phyloP scores from a whole-genome alignment of 2,113 vertebrate genomes.

The Sakesphorus luctuosus region DNA sequence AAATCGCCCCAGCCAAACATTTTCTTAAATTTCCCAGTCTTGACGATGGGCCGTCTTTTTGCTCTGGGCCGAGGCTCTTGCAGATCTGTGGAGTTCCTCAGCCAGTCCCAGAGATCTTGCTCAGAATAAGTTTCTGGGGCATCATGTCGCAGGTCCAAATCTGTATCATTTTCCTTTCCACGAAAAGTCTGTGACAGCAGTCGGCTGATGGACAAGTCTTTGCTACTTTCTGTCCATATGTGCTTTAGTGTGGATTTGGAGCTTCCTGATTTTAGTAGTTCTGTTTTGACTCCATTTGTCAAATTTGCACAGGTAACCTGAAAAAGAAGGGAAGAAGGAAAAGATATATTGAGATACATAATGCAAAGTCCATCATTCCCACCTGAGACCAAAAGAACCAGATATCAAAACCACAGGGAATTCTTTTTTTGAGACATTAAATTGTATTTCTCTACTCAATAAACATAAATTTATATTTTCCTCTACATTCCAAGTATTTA shows the following conservation, averaged over 20 bases:
- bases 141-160: constrained; percentile 94
- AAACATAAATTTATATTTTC: not conserved
- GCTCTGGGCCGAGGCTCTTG: constrained; percentile 93
- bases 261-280: constrained; percentile 90
- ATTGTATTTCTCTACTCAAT: not conserved
- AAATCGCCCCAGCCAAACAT: constrained; percentile 99
- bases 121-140: constrained; percentile 97
- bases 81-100: constrained; percentile 95
- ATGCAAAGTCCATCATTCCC: not conserved
- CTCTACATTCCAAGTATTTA: not conserved
- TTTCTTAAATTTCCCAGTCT: constrained; percentile 99
- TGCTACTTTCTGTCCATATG: constrained; percentile 97
- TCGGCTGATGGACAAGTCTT: constrained; percentile 97
- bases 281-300: constrained; percentile 87
- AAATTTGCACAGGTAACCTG: constrained; percentile 89
- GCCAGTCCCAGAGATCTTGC: constrained; percentile 99
- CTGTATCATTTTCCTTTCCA: constrained; percentile 93
- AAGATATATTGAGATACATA: not conserved
- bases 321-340: constrained; percentile 18
- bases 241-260: constrained; percentile 95
- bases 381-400: not conserved
- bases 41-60: constrained; percentile 96
- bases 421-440: not conserved
- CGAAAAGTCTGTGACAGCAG: constrained; percentile 97
- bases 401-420: not conserved